Conservation (phyloP, 2,113 vertebrate genomes). For the Shinisaurus crocodilurus region DNA sequence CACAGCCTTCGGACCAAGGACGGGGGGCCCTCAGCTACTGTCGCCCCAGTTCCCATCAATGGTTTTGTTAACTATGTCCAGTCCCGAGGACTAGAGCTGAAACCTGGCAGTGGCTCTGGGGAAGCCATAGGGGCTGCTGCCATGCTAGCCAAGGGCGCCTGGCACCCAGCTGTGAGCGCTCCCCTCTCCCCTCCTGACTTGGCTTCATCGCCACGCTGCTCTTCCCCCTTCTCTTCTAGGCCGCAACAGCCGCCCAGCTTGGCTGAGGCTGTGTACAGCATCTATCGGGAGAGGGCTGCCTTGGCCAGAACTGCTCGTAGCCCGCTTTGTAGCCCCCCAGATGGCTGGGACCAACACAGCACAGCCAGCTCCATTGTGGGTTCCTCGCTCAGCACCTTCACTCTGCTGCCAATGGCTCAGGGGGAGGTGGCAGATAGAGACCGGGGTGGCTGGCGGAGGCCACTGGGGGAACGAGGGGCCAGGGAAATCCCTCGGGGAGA, state of each 20-base stretch:
- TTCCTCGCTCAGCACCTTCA: constrained; percentile 90
- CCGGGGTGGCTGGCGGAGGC: constrained; percentile 59
- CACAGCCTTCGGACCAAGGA: constrained; percentile 92
- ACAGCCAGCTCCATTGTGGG: constrained; percentile 86
- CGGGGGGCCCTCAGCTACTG: constrained; percentile 39
- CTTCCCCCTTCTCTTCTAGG: constrained; percentile 70
- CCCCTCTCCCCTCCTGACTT: constrained; percentile 75
- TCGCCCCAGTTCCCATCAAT: constrained; percentile 81
- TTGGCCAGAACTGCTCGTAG: constrained; percentile 42
- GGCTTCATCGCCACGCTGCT: constrained; percentile 61
- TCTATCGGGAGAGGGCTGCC: constrained; percentile 83
- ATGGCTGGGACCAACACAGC: constrained; percentile 70
- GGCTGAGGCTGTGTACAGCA: constrained; percentile 90
- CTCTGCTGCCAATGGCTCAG: constrained; percentile 84
- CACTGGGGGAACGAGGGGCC: constrained; percentile 62
- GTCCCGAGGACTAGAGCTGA: constrained; percentile 80
- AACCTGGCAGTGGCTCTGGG: constrained; percentile 54
- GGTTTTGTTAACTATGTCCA: constrained; percentile 90
- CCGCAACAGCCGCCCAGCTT: constrained; percentile 82
- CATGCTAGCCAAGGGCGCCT: constrained; percentile 83
- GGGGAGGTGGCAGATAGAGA: constrained; percentile 74
- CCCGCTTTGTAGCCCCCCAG: constrained; percentile 67
- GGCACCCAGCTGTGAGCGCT: constrained; percentile 80
- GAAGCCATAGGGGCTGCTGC: constrained; percentile 77
- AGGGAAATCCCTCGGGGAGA: constrained; percentile 69